Percentiles rank a stretch among this genome's conserved stretches.
Conservation (phyloP, 92 coral and sea anemone species). For the Hydrozoanthus gracilis region DNA sequence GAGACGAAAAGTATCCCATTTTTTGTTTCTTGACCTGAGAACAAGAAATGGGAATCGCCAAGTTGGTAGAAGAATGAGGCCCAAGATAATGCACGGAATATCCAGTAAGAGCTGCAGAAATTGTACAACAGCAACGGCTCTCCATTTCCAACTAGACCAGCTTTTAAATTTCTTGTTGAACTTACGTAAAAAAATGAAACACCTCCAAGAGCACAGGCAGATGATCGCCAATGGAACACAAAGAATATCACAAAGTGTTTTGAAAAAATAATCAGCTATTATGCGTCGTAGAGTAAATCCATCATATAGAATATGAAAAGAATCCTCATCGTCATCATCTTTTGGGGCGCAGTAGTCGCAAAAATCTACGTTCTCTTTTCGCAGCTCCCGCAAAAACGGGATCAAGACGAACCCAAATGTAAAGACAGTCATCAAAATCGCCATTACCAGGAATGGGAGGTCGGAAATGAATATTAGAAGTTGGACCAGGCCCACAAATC, state of each 20-base stretch:
- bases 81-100: slow-evolving; percentile 85
- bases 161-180: slow-evolving; percentile 56
- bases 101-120: slow-evolving; percentile 83
- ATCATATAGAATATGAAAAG: slow-evolving; percentile 46
- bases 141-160: slow-evolving; percentile 87
- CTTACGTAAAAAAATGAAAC: slow-evolving; percentile 69
- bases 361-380: slow-evolving; percentile 47
- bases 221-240: slow-evolving; percentile 83
- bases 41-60: slow-evolving; percentile 89
- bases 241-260: slow-evolving; percentile 84
- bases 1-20: slow-evolving; percentile 85
- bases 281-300: slow-evolving; percentile 79
- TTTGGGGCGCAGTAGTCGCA: slow-evolving; percentile 56
- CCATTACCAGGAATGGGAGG: slow-evolving; percentile 90
- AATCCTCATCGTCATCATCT: slow-evolving; percentile 47
- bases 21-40: slow-evolving; percentile 53
- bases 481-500: slow-evolving; percentile 81
- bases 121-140: slow-evolving; percentile 74
- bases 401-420: slow-evolving; percentile 81
- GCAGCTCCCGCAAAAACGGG: slow-evolving; percentile 66
- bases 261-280: slow-evolving; percentile 75
- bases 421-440: slow-evolving; percentile 57
- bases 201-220: slow-evolving; percentile 91
- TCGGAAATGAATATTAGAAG: slow-evolving; percentile 80
- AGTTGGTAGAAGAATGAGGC: slow-evolving; percentile 74